phyloP scores from a whole-genome alignment of 1,140 invertebrate species.

The Zelostemma sp. region DNA sequence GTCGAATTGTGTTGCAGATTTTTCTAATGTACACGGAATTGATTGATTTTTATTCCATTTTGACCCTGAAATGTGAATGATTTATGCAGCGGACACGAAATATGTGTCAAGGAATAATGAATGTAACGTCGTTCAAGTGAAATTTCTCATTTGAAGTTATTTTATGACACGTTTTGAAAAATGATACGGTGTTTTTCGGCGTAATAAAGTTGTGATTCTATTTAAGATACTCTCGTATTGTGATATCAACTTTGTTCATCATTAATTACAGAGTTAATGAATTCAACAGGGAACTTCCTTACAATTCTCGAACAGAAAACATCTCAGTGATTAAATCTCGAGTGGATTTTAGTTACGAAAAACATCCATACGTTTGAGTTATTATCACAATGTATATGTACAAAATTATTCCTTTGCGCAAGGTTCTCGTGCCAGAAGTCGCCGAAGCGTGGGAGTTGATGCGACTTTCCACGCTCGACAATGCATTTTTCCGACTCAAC shows the following conservation, averaged over 20 bases:
- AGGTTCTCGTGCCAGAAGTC: constrained; percentile 39
- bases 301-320: no score
- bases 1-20: not conserved
- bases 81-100: not conserved
- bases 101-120: not conserved
- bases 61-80: not conserved
- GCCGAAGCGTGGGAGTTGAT: constrained; percentile 45
- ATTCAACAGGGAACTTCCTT: not conserved
- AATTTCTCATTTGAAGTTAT: not conserved
- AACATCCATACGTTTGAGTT: not conserved
- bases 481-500: constrained; percentile 26
- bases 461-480: constrained; percentile 34
- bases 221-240: not conserved
- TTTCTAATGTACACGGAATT: not conserved
- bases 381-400: not conserved
- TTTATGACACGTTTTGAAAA: no score
- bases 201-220: constrained; percentile 1
- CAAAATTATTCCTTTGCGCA: constrained; percentile 44
- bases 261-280: not conserved
- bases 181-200: no score
- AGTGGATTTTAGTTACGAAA: no score
- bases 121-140: not conserved
- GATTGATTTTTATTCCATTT: not conserved
- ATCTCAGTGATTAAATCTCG: not conserved
- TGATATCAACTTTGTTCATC: not conserved